A percentile compares a stretch with the other conserved stretches of the same genome.
Evolutionary conservation across 2,113 vertebrate genomes (phyloP).

Genomic region (Thomomys bottae): DNA sequence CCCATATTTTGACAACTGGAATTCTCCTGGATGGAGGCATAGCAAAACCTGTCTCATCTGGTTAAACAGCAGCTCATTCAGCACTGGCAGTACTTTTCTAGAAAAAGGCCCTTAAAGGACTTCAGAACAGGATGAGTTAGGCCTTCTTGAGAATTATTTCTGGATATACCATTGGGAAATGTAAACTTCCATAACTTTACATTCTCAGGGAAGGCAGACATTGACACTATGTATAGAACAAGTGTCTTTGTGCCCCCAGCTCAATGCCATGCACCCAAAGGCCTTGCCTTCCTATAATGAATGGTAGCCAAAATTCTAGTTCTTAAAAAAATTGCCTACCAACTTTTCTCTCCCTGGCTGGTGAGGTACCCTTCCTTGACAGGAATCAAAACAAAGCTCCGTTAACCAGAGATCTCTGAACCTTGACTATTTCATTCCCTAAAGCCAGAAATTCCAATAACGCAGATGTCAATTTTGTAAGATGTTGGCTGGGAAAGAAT

Average conservation of each 20-base stretch:
- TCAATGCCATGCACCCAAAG: background rate
- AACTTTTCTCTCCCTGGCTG: background rate
- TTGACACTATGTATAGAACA: background rate
- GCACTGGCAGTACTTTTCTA: background rate
- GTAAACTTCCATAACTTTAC: background rate
- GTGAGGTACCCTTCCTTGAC: conserved; percentile 12
- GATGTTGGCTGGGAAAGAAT: background rate
- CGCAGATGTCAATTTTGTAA: background rate
- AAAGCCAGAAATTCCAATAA: conserved; percentile 21
- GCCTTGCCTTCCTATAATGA: background rate
- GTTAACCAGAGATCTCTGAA: background rate
- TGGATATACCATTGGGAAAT: background rate
- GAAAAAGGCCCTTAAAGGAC: background rate
- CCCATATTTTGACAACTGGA: conserved; percentile 24
- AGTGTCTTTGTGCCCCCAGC: background rate
- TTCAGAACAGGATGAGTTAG: background rate
- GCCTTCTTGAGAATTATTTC: conserved; percentile 27
- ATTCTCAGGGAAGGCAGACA: background rate
- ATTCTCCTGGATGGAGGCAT: background rate
- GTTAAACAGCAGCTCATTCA: conserved; percentile 24
- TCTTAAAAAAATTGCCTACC: conserved; percentile 32
- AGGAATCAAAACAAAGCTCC: conserved; percentile 39
- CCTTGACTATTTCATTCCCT: background rate
- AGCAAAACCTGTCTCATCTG: background rate
- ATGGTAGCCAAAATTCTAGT: conserved; percentile 15